Conservation (phyloP, 2,113 vertebrate genomes). For the Anser cygnoides region DNA sequence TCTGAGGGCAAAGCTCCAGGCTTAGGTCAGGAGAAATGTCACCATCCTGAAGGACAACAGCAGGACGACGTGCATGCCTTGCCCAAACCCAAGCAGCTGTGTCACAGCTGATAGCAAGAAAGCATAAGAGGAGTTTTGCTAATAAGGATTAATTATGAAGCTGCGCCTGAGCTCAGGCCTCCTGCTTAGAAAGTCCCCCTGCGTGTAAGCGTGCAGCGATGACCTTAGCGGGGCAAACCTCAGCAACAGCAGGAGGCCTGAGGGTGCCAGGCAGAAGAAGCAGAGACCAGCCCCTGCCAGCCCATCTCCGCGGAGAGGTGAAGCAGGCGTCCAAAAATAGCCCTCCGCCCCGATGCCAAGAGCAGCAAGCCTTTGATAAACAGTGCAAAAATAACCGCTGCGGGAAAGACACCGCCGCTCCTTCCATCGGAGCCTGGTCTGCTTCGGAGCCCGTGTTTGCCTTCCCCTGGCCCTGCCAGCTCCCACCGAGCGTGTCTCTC, state of each 20-base stretch:
- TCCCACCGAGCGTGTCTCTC: background rate
- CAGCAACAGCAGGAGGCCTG: background rate
- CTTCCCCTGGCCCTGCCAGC: conserved; percentile 1
- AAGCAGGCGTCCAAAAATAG: conserved; percentile 59
- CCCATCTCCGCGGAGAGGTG: conserved; percentile 22
- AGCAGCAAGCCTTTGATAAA: conserved; percentile 69
- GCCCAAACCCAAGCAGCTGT: background rate
- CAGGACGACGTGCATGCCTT: background rate
- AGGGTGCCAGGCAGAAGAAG: conserved; percentile 25
- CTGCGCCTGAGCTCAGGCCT: background rate
- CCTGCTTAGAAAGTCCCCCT: background rate
- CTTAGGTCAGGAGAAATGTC: background rate
- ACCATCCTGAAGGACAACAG: background rate
- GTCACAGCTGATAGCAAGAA: background rate
- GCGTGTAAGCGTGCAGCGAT: background rate
- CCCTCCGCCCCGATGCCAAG: conserved; percentile 24
- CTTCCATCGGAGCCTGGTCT: conserved; percentile 25
- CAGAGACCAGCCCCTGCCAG: background rate
- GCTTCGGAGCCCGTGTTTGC: conserved; percentile 16
- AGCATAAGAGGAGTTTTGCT: background rate
- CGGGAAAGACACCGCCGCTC: conserved; percentile 43
- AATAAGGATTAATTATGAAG: background rate
- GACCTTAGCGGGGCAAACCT: background rate
- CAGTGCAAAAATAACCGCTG: conserved; percentile 67
- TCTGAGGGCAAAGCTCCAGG: background rate